Evolutionary conservation across 2,888 invertebrate genomes (phyloP).

Genomic region (Oasisia sp.): DNA sequence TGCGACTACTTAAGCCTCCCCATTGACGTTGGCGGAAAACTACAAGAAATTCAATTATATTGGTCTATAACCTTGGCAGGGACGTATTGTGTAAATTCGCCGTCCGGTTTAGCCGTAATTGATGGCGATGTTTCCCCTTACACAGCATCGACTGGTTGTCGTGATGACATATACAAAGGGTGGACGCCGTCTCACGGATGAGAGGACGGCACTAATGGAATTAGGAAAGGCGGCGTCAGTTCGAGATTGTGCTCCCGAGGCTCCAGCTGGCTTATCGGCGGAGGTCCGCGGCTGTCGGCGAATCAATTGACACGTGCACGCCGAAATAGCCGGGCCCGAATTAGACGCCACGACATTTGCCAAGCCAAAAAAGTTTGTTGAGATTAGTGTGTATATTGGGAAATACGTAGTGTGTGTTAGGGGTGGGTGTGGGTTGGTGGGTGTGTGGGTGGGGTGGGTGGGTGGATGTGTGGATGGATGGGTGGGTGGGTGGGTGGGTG

Average conservation of each 20-base stretch:
- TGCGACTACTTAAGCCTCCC: too few species aligned
- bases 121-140: not conserved
- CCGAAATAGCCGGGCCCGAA: not conserved
- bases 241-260: not conserved
- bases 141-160: not conserved
- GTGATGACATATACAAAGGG: not conserved
- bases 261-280: not conserved
- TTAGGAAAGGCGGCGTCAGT: not conserved
- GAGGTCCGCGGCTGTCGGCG: not conserved
- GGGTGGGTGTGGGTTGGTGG: not conserved
- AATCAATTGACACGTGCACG: not conserved
- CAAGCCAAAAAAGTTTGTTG: not conserved
- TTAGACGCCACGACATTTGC: not conserved
- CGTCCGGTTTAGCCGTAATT: not conserved
- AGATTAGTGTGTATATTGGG: not conserved
- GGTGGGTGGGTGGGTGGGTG: too few species aligned
- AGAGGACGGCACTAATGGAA: not conserved
- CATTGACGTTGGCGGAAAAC: not conserved
- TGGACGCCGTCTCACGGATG: not conserved
- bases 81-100: not conserved
- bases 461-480: not conserved
- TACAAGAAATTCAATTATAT: not conserved
- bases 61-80: not conserved
- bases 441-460: too few species aligned
- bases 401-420: too few species aligned